Evolutionary conservation across 2,797 vertebrate species (phyloP), one percentile per base, ranked within the genome.

Genomic region (Microctenopoma steveboyesi): DNA sequence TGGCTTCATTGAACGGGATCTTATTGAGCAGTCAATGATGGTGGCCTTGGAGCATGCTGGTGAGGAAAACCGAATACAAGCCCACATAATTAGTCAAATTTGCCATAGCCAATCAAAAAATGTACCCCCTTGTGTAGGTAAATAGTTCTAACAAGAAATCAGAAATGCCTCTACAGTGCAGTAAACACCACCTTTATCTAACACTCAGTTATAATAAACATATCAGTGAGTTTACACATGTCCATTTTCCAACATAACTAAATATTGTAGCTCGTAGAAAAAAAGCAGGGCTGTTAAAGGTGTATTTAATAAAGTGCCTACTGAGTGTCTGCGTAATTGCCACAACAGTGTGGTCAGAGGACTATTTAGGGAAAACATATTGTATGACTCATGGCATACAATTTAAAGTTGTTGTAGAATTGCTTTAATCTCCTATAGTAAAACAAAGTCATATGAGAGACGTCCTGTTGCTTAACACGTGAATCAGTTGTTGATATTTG

Each of bases 11-110:
- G 97, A 99, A 91, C 86, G 97, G 5, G 98, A 99, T 67, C 95
- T 99, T 9, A 99, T 99, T 0, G 98, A 99, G 84, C 97, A 98
- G 92, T 98, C 97, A 0, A 99, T 98, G 97, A 94, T 99, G 94
- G 95, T 98, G 69, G 97, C 98, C 0, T 78, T 99, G 92, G 97
- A 98, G 77, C 96, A 99, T 13, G 97, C 98, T 0, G 98, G 98
- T 98, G 63, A 89, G 95, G 22, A 15, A 18, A 56, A 33, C 55
- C 35, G 7, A 25, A 49, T 2, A 8, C 9, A 2, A 28, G 39
- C 8, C 1, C 13, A 42, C 13, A 15, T 42, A 15, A 42, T 22
- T 22, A 22, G 22, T 22, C 22, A 22, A 22, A 22, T 22, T 22
- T 22, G 22, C 22, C 22, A 22, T 22, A 22, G 22, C 22, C 22